Base-by-base conservation (phyloP, 2,797 vertebrate species). In the Fistularia tabacaria region DNA sequence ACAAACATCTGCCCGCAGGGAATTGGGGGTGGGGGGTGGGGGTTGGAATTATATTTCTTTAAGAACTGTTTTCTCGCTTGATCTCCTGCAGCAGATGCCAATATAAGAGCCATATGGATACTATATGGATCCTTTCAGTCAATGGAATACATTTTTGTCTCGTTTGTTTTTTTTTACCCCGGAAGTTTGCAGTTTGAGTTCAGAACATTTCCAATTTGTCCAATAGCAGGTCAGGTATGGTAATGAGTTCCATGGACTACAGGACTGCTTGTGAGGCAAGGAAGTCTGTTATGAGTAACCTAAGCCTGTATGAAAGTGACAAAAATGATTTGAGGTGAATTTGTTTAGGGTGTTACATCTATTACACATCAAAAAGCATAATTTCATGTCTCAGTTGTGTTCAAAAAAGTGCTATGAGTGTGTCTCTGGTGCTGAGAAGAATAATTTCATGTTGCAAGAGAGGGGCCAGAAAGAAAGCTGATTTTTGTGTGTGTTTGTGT, bases 31-130 rank as follows among this genome's bases (percentile, higher is more conserved):
- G 3, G 10, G n/a, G 5, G 36, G n/a, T n/a, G n/a, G n/a, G n/a
- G n/a, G n/a, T n/a, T n/a, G n/a, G 9, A 43, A 2, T 7, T 1
- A 51, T n/a, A 49, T 46, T 60, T 56, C 37, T 57, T 59, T 51
- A 73, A 65, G 57, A 54, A 52, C 65, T 39, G 51, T 60, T 74
- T 69, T 78, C 55, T 73, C 64, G 59, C 55, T 75, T 56, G 64
- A 64, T 68, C 71, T 71, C 70, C 55, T 57, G 64, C 66, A 74
- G 70, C 79, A 83, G 79, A 75, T 76, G 70, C 6, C 75, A 62
- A 73, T 51, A 3, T 1, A 25, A 25, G 12, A 14, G 55, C 58
- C 77, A 83, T 81, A 76, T 72, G 73, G 72, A 70, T 62, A 49
- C 9, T 0, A 83, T 81, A 76, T 72, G 73, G 72, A 70, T 62